Conservation (phyloP, 2,113 vertebrate species). For the Apodemus speciosus region DNA sequence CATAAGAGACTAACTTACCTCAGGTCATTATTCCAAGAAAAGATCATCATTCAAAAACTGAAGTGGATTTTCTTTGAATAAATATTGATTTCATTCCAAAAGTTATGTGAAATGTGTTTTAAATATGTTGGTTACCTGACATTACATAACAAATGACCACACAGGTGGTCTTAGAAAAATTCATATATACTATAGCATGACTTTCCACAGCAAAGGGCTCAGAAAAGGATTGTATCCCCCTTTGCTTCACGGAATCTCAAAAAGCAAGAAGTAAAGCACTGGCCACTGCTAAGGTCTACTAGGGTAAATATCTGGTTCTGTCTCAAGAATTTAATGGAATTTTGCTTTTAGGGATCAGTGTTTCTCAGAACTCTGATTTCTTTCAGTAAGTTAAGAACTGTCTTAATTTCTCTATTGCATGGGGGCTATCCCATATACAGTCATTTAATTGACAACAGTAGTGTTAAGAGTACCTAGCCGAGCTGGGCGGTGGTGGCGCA, state of each 20-base stretch:
- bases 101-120: background rate
- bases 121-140: background rate
- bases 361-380: background rate
- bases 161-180: background rate
- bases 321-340: background rate
- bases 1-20: background rate
- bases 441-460: background rate
- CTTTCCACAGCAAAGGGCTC: background rate
- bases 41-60: background rate
- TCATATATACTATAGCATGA: background rate
- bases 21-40: background rate
- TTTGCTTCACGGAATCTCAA: background rate
- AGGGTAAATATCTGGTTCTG: background rate
- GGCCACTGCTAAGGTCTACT: rapidly evolving
- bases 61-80: background rate
- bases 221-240: background rate
- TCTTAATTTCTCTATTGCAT: no score
- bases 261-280: background rate
- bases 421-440: background rate
- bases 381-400: background rate
- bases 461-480: background rate
- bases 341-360: background rate
- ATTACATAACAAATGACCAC: background rate
- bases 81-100: background rate
- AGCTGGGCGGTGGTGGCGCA: no score